Base-by-base conservation (phyloP, 2,888 invertebrate species). In the Mimachlamys varia region DNA sequence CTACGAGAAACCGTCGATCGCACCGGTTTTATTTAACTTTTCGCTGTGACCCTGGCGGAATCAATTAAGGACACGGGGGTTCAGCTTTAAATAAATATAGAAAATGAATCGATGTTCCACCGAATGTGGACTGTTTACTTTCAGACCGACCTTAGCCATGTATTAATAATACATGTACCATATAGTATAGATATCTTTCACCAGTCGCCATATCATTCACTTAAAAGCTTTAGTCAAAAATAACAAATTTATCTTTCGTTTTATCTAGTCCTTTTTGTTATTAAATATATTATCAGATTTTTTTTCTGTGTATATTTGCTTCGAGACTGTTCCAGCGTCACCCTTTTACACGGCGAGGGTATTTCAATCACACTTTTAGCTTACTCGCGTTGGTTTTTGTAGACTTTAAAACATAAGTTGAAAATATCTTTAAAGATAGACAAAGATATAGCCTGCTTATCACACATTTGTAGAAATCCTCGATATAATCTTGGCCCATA, bases 361-460 rank as follows among this genome's bases (percentile, higher is more conserved):
- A 33, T 76, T 76, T 76, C 76, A 33, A 27, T 76, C 27, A 12
- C 76, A 76, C 13, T 7, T 76, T 76, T 76, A 76, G 33, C 76
- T 27, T 12, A 76, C 76, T 76, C 10, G 27, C 33, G 33, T 13
- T 22, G 27, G 76, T 76, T 76, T 58, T 76, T 27, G 12, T 76
- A 33, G 76, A 76, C 76, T 76, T 76, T 12, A 76, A 27, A 15
- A 27, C 33, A 76, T 76, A 76, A 76, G 10, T 76, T 27, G 33
- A 76, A 22, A 76, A 76, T 76, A 76, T 76, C 76, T 76, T 76
- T 76, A 12, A n/a, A 76, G 76, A 76, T 76, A 76, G 53, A 76
- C 1, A 76, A 33, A 33, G 76, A 76, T 76, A 76, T 7, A 27
- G 76, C 0, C 33, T 12, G 27, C 10, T 4, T 19, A n/a, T 76